These are phyloP conservation scores for Chaetura pelagica DNA, from an alignment of 2,113 vertebrate genomes.

Conservation along the genomic window DNA sequence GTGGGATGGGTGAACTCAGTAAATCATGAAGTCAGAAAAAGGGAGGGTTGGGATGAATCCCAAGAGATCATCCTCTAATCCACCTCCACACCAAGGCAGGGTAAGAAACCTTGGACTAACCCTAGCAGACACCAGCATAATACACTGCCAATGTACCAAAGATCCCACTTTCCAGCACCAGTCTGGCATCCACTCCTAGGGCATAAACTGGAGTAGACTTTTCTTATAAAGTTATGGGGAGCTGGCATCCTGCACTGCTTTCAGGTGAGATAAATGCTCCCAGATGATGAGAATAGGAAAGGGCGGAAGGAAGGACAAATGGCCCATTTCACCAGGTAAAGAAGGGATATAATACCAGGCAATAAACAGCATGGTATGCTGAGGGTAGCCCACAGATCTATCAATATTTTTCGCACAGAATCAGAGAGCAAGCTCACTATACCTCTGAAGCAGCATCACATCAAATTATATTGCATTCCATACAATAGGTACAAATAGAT, in stretches of 20 bases:
- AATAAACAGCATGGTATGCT: not conserved
- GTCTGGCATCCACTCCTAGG: not conserved
- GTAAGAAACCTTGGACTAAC: not conserved
- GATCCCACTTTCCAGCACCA: not conserved
- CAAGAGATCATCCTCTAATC: not conserved
- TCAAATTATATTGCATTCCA: not conserved
- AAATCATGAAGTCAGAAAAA: not conserved
- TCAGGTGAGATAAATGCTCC: not conserved
- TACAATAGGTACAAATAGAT: not conserved
- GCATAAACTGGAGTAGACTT: not conserved
- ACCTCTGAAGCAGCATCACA: not conserved
- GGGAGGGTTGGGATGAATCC: not conserved
- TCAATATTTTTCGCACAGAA: not conserved
- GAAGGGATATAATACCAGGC: not conserved
- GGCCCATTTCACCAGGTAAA: not conserved
- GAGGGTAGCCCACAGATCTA: not conserved
- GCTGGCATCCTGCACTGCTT: not conserved
- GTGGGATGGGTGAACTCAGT: not conserved
- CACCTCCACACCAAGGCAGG: not conserved
- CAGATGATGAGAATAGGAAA: not conserved
- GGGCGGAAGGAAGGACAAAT: not conserved
- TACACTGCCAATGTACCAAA: not conserved
- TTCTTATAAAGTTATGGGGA: not conserved
- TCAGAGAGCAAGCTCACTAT: not conserved
- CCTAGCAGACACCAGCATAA: not conserved